A percentile compares a stretch with the other conserved stretches of the same genome.
phyloP scores from a whole-genome alignment of 1,140 invertebrate genomes.

The Euwallacea fornicatus region DNA sequence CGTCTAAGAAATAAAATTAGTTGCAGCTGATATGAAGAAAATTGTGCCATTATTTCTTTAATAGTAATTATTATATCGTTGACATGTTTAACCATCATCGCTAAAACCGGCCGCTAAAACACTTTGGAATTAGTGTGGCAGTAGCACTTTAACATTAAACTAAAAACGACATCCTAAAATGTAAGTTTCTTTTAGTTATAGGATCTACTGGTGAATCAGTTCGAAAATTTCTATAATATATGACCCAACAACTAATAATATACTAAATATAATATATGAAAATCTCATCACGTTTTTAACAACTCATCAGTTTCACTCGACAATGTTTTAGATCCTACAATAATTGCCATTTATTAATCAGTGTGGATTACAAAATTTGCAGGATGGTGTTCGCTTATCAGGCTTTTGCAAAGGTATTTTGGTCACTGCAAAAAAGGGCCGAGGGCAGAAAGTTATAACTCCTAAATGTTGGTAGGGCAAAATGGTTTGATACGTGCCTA shows the following conservation, averaged over 20 bases:
- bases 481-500: conserved; percentile 3
- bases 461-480: conserved; percentile 3
- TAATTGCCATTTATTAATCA: conserved; percentile 27
- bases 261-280: conserved; percentile 24
- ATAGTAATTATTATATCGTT: conserved; percentile 38
- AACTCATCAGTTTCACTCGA: conserved; percentile 42
- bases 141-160: conserved; percentile 34
- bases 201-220: conserved; percentile 34
- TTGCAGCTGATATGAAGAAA: conserved; percentile 49
- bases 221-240: conserved; percentile 38
- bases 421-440: too few species aligned
- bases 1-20: not conserved
- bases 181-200: too few species aligned
- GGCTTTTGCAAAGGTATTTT: conserved; percentile 47
- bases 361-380: too few species aligned
- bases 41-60: conserved; percentile 43
- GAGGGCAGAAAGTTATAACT: too few species aligned
- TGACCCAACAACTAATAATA: conserved; percentile 44
- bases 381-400: conserved; percentile 36
- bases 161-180: conserved; percentile 28
- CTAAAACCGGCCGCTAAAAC: conserved; percentile 46
- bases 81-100: conserved; percentile 45
- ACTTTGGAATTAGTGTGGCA: conserved; percentile 44
- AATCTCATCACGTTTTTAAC: conserved; percentile 46
- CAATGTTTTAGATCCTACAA: conserved; percentile 13